Conservation (phyloP, 2,797 vertebrate genomes). For the Lepilemur ruficaudatus region DNA sequence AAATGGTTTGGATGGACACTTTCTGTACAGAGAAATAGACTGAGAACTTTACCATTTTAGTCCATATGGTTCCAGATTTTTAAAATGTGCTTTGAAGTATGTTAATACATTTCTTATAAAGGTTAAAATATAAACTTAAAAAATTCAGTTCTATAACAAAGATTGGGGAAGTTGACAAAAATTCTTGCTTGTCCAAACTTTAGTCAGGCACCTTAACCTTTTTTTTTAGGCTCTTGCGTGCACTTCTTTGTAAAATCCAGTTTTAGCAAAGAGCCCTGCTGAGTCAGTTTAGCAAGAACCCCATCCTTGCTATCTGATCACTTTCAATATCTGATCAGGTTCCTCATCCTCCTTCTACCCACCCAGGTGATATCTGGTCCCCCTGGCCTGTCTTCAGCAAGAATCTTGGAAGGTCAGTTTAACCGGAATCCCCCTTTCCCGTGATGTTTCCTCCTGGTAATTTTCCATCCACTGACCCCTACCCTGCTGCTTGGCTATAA, state of each 20-base stretch:
- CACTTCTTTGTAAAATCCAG: background rate
- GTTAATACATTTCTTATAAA: background rate
- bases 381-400: background rate
- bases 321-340: background rate
- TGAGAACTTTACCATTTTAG: background rate
- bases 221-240: background rate
- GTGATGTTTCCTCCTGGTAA: background rate
- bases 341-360: background rate
- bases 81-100: background rate
- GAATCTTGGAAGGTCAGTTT: background rate
- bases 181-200: background rate
- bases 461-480: background rate
- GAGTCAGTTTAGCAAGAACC: background rate
- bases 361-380: background rate
- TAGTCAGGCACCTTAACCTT: background rate
- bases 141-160: background rate
- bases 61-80: background rate
- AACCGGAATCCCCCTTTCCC: too few relatives aligned
- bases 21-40: background rate
- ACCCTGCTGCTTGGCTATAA: background rate
- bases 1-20: background rate
- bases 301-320: background rate
- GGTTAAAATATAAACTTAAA: background rate
- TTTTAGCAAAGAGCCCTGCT: background rate
- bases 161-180: background rate